These are phyloP conservation scores for Adrianichthys oophorus DNA, from an alignment of 2,797 vertebrate genomes.

Conservation along the genomic window DNA sequence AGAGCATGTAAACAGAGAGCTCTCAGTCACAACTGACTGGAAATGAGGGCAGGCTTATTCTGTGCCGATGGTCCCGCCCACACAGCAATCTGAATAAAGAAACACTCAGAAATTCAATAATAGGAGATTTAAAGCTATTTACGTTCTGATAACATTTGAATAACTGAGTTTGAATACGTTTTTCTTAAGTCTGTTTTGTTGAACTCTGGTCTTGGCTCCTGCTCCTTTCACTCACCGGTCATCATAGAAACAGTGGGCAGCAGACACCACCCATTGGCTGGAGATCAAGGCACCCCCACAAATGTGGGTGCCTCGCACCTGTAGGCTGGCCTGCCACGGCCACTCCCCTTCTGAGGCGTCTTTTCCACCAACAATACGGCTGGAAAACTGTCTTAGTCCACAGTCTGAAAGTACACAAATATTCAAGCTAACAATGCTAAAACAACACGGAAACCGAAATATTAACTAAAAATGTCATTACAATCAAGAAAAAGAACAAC, in stretches of 20 bases:
- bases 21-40: too few species aligned
- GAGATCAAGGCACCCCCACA: conserved; percentile 90
- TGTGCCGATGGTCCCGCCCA: too few species aligned
- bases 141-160: too few species aligned
- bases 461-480: too few species aligned
- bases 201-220: background rate
- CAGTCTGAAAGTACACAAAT: conserved; percentile 77
- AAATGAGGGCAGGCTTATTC: too few species aligned
- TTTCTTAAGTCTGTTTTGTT: background rate
- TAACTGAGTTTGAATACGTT: too few species aligned
- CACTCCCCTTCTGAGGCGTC: conserved; percentile 87
- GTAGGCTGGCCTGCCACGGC: conserved; percentile 95
- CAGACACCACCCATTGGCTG: conserved; percentile 89
- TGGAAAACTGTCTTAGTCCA: conserved; percentile 82
- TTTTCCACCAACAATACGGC: conserved; percentile 83
- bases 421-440: background rate
- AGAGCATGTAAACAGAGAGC: too few species aligned
- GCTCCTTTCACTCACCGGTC: conserved; percentile 77
- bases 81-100: too few species aligned
- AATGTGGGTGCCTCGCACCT: conserved; percentile 84
- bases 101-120: too few species aligned
- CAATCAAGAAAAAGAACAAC: too few species aligned
- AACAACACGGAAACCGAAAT: too few species aligned
- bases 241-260: conserved; percentile 91
- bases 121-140: too few species aligned